Percentiles rank a stretch among this genome's conserved stretches.
Evolutionary conservation across 2,888 invertebrate genomes (phyloP).

Genomic region (Galeopsomyia nigrocyanea): DNA sequence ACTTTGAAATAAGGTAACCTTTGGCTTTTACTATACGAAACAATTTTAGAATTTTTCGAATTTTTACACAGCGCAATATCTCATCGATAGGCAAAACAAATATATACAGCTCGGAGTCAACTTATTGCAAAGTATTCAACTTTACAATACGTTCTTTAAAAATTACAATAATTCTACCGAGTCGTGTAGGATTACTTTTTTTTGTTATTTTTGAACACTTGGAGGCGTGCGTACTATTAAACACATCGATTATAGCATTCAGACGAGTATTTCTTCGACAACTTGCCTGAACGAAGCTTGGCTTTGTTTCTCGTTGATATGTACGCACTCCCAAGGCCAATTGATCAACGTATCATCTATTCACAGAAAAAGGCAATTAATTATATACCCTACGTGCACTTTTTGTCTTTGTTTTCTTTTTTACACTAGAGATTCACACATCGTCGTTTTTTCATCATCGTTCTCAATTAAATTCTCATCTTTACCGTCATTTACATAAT

Average conservation of each 20-base stretch:
- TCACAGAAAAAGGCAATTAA: slow-evolving; percentile 29
- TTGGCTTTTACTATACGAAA: no score
- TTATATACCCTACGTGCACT: slow-evolving; percentile 30
- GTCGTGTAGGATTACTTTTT: slow-evolving; percentile 64
- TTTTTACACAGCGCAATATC: no score
- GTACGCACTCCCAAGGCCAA: slow-evolving; percentile 33
- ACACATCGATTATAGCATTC: not conserved
- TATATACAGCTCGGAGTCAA: slow-evolving; percentile 12
- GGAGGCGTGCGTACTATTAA: slow-evolving; percentile 31
- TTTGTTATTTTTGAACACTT: slow-evolving; percentile 48
- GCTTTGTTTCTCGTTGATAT: slow-evolving; percentile 23
- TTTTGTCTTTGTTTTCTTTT: not conserved
- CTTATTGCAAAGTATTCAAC: slow-evolving; percentile 55
- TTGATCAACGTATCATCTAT: slow-evolving; percentile 21
- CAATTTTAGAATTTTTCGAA: no score
- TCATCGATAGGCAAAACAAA: no score
- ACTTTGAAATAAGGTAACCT: no score
- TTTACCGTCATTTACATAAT: no score
- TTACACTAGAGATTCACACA: slow-evolving; percentile 10
- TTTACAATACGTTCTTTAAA: slow-evolving; percentile 54
- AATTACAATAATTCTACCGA: slow-evolving; percentile 58
- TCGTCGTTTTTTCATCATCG: not conserved
- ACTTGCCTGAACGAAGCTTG: slow-evolving; percentile 30
- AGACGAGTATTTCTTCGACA: slow-evolving; percentile 13
- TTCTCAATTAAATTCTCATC: not conserved